These are phyloP conservation scores for Melospiza georgiana DNA, from an alignment of 2,113 vertebrate species.

Conservation along the genomic window DNA sequence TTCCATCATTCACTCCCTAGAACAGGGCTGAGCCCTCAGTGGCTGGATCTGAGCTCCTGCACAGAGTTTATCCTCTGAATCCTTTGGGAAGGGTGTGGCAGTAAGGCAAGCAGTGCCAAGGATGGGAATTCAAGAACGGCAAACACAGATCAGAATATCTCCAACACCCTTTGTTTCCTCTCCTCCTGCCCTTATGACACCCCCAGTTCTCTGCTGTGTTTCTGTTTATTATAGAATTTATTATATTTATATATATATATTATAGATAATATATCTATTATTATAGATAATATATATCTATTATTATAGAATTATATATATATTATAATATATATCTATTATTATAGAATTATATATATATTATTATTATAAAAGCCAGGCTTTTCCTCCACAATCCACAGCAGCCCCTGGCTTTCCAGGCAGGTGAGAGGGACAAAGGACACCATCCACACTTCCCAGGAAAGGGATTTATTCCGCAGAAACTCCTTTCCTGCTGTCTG, in stretches of 20 bases:
- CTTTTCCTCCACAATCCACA: neutral
- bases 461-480: neutral
- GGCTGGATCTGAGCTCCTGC: neutral
- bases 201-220: neutral
- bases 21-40: neutral
- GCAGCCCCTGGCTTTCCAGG: neutral
- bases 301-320: too few relatives aligned
- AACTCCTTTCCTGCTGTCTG: neutral
- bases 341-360: too few relatives aligned
- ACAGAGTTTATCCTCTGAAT: neutral
- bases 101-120: rapidly evolving
- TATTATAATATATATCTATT: too few relatives aligned
- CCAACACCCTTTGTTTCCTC: neutral
- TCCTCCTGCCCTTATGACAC: neutral
- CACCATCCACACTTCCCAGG: neutral
- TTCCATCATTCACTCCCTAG: rapidly evolving
- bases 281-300: too few relatives aligned
- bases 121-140: neutral
- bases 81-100: neutral
- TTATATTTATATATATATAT: too few relatives aligned
- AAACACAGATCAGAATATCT: neutral
- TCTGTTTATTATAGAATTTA: neutral
- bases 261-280: too few relatives aligned
- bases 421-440: neutral
- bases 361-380: too few relatives aligned